Base-by-base conservation (phyloP, 1,140 invertebrate species). In the Steinernema khuongi region DNA sequence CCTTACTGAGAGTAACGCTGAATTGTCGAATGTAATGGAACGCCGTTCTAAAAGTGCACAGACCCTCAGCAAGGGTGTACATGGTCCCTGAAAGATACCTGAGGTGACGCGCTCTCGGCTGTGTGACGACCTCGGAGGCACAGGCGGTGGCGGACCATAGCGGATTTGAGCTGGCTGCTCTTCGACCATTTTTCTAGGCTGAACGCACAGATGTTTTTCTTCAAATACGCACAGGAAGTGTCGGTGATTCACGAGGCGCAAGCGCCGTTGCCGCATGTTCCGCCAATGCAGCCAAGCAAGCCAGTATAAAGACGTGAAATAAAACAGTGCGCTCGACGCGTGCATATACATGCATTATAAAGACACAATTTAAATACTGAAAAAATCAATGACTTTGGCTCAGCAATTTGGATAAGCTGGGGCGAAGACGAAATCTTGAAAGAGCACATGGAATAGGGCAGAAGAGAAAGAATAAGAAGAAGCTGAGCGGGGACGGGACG, bases 131-230 rank as follows among this genome's bases (percentile, higher is more conserved):
- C 50, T 60, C 2, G 50, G 50, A 60, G 50, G 50, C 50, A 60
- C 50, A 60, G 50, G 50, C 50, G 50, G 50, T 22, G 50, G 50
- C 26, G 50, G 50, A 4, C 50, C 50, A 22, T 60, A 60, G 26
- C 26, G 50, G 22, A 60, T 60, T 22, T 60, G 14, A 7, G 50
- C 50, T 14, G 50, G 50, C 50, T 60, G 50, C 26, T 60, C 50
- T 60, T 60, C 50, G 50, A 60, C 50, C 50, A 60, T 60, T 60
- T 60, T 60, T 60, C 50, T 4, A 7, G 7, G 4, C 22, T 60
- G n/a, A 41, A 41, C 50, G 4, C n/a, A n/a, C 36, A 41, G 36
- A 22, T 60, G 50, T 60, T 60, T 17, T 60, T 14, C 2, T 60
- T 60, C 50, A 60, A 60, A 60, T 60, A 60, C n/a, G 36, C 36